These are phyloP conservation scores for Cacoxenus indagator DNA, from an alignment of 2,888 invertebrate species.

Conservation along the genomic window DNA sequence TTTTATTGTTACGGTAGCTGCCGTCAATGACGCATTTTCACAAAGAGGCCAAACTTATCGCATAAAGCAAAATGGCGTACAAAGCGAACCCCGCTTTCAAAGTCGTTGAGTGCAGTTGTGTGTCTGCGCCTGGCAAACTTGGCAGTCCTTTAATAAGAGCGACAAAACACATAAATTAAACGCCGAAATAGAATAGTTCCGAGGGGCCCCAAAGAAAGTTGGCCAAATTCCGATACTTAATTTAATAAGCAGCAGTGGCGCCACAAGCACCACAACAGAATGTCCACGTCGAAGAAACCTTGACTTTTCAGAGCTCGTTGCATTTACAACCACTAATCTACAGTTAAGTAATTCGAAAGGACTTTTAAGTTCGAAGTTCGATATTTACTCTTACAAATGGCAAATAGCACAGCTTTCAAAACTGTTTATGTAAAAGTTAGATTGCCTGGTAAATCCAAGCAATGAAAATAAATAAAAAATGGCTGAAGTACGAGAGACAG, in stretches of 20 bases:
- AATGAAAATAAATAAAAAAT: neutral
- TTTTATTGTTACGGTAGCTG: neutral
- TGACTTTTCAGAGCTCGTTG: neutral
- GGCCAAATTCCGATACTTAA: conserved; percentile 5
- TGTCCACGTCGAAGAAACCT: neutral
- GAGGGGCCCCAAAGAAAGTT: conserved; percentile 5
- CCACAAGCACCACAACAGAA: neutral
- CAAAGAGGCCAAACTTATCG: neutral
- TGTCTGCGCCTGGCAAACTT: neutral
- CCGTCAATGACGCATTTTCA: neutral
- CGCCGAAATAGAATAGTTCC: neutral
- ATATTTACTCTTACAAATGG: too few species aligned
- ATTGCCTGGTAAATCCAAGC: neutral
- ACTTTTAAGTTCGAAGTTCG: neutral
- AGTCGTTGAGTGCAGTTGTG: neutral
- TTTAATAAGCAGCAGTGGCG: neutral
- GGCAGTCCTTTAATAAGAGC: neutral
- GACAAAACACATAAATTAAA: conserved; percentile 3
- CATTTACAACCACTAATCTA: neutral
- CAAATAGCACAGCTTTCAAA: neutral
- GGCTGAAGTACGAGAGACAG: neutral
- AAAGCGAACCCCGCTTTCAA: neutral
- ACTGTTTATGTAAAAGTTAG: neutral
- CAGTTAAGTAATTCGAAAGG: neutral
- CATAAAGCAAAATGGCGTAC: neutral